Evolutionary conservation across 2,113 vertebrate species (phyloP).

Genomic region (Syngnathus scovelli): DNA sequence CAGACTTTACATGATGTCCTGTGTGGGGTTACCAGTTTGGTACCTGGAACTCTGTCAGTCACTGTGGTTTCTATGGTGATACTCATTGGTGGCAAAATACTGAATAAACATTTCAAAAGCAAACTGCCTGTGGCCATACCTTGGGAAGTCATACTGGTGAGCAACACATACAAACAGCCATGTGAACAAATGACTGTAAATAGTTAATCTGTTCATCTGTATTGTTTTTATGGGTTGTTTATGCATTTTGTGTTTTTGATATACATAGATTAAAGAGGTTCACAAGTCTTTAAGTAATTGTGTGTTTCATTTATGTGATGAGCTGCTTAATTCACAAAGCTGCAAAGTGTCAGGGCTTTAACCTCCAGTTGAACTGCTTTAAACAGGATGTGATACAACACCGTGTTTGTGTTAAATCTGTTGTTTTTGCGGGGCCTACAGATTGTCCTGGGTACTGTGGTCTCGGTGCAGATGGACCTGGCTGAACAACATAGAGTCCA

Average conservation of each 20-base stretch:
- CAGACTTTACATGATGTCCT: conserved; percentile 39
- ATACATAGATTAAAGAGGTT: not conserved
- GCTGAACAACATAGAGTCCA: conserved; percentile 44
- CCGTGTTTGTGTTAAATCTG: conserved; percentile 8
- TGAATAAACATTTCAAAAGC: conserved; percentile 46
- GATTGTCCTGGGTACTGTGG: conserved; percentile 40
- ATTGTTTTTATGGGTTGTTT: not conserved
- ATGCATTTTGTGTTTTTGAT: not conserved
- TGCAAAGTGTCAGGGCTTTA: not conserved
- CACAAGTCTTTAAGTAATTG: not conserved
- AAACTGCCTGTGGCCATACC: conserved; percentile 43
- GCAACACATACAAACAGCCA: not conserved
- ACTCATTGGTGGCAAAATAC: conserved; percentile 39
- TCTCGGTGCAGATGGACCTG: conserved; percentile 54
- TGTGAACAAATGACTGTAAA: conserved; percentile 32
- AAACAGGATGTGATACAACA: not conserved
- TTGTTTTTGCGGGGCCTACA: conserved; percentile 18
- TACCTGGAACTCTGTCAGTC: conserved; percentile 39
- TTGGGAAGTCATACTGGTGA: conserved; percentile 46
- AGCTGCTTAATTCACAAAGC: not conserved
- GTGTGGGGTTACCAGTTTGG: conserved; percentile 12
- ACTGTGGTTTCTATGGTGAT: conserved; percentile 30
- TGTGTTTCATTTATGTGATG: not conserved
- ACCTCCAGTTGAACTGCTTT: not conserved
- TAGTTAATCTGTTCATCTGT: not conserved